A percentile compares a stretch with the other conserved stretches of the same genome.
These are phyloP conservation scores for Chelonus insularis DNA, from an alignment of 1,140 invertebrate species.

Conservation along the genomic window DNA sequence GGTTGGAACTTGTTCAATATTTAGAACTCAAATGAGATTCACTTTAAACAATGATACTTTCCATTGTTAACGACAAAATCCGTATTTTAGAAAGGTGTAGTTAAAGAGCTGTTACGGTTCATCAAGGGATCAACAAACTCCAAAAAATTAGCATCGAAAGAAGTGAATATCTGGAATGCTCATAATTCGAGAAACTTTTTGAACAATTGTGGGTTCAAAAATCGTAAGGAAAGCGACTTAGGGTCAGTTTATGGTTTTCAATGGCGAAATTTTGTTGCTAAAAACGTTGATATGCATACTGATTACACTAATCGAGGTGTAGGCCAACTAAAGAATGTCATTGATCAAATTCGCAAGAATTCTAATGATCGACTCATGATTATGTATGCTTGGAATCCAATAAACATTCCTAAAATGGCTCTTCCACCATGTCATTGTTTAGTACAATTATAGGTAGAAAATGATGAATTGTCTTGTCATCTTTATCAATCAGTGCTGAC, in stretches of 20 bases:
- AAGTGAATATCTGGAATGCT: slow-evolving; percentile 97
- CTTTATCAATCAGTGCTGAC: slow-evolving; percentile 93
- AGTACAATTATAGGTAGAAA: slow-evolving; percentile 91
- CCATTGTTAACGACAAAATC: slow-evolving; percentile 96
- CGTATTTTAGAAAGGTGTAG: slow-evolving; percentile 91
- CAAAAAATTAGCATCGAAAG: slow-evolving; percentile 81
- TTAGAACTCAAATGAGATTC: slow-evolving; percentile 92
- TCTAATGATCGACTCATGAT: slow-evolving; percentile 87
- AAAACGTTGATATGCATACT: slow-evolving; percentile 82
- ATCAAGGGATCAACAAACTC: slow-evolving; percentile 92
- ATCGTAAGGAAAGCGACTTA: slow-evolving; percentile 93
- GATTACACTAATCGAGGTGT: slow-evolving; percentile 87
- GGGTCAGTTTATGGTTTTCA: slow-evolving; percentile 99
- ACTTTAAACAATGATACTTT: slow-evolving; percentile 76
- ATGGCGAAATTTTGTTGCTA: slow-evolving; percentile 97
- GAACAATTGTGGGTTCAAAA: slow-evolving; percentile 82
- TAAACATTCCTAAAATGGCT: slow-evolving; percentile 87
- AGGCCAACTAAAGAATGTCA: slow-evolving; percentile 85
- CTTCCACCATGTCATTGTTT: slow-evolving; percentile 95
- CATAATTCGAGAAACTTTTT: slow-evolving; percentile 92
- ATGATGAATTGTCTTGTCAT: slow-evolving; percentile 81
- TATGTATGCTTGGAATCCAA: slow-evolving; percentile 92
- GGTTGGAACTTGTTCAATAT: slow-evolving; percentile 86
- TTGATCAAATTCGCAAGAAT: slow-evolving; percentile 78
- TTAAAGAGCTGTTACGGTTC: slow-evolving; percentile 97